Evolutionary conservation across 2,113 vertebrate species (phyloP).

Genomic region (Myotis yumanensis): DNA sequence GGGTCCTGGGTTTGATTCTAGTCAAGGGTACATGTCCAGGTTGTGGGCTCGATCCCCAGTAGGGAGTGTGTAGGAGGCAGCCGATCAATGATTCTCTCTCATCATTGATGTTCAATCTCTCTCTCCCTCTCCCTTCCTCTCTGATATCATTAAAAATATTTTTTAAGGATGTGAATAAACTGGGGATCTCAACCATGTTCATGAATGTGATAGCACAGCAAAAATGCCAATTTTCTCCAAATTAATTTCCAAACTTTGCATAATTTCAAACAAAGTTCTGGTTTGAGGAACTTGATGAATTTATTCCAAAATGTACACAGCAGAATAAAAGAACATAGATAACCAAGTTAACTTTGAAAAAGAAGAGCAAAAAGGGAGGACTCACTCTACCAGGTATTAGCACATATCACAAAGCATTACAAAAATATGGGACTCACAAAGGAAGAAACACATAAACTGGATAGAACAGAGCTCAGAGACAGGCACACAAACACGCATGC

Average conservation of each 20-base stretch:
- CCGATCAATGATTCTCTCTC: no score
- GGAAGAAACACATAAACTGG: not conserved
- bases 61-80: no score
- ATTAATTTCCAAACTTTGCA: not conserved
- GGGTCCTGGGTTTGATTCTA: no score
- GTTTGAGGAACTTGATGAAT: not conserved
- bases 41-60: no score
- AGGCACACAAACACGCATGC: not conserved
- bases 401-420: not conserved
- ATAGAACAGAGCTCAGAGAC: not conserved
- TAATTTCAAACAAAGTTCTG: slow-evolving; percentile 16
- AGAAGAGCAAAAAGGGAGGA: not conserved
- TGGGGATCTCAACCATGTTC: not conserved
- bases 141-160: no score
- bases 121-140: no score
- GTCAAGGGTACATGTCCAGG: no score
- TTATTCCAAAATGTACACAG: not conserved
- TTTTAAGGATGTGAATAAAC: not conserved
- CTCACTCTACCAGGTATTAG: not conserved
- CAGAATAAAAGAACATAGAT: slow-evolving; percentile 39
- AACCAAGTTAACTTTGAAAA: slow-evolving; percentile 20
- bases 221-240: slow-evolving; percentile 15
- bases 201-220: not conserved
- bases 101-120: no score
- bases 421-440: not conserved